Conservation (phyloP, 2,888 invertebrate species). For the Euphydryas editha region DNA sequence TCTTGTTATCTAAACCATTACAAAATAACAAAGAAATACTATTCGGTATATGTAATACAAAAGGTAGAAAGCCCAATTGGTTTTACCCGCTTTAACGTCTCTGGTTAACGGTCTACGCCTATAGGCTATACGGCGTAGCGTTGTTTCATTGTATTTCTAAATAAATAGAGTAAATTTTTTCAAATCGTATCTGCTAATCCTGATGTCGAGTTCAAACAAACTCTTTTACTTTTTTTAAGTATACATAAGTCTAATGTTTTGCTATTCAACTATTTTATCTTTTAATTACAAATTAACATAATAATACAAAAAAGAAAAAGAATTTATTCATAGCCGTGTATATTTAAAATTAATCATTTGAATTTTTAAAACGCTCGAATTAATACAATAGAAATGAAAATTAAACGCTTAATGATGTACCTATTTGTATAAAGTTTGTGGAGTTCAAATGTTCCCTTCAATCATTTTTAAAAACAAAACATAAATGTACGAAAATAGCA, state of each 20-base stretch:
- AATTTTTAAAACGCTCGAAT: not conserved
- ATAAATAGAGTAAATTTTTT: too few species aligned
- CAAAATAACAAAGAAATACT: too few species aligned
- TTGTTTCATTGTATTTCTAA: too few species aligned
- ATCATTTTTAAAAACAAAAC: not conserved
- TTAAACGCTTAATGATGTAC: not conserved
- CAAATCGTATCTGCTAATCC: too few species aligned
- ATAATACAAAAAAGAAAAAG: constrained; percentile 16
- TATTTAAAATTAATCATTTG: not conserved
- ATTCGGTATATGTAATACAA: too few species aligned
- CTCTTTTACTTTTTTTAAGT: not conserved
- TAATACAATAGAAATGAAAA: constrained; percentile 7
- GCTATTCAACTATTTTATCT: constrained; percentile 14
- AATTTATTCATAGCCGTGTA: not conserved
- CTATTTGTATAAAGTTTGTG: not conserved
- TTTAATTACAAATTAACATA: constrained; percentile 27
- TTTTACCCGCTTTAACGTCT: too few species aligned
- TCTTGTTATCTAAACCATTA: too few species aligned
- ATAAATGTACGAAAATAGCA: not conserved
- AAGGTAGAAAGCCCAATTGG: too few species aligned
- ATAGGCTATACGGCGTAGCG: too few species aligned
- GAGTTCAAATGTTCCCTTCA: not conserved
- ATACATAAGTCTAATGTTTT: not conserved
- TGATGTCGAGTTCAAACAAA: too few species aligned
- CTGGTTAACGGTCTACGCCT: too few species aligned